Evolutionary conservation across 1,140 invertebrate species (phyloP).

Genomic region (Microplitis mediator): DNA sequence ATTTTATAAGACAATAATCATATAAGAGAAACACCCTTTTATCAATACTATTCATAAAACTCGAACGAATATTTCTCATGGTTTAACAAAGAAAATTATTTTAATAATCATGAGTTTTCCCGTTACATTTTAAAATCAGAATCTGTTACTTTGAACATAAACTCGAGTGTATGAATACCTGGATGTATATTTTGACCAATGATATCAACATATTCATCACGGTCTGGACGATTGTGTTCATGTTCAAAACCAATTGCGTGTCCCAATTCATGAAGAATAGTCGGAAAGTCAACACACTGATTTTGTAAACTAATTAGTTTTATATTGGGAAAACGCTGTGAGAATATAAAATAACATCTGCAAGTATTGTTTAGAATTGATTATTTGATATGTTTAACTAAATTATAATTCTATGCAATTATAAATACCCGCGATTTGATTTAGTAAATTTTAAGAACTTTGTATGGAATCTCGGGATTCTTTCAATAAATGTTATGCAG

Average conservation of each 20-base stretch:
- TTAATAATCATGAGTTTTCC: no score
- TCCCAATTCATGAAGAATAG: conserved; percentile 97
- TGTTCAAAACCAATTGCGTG: conserved; percentile 99
- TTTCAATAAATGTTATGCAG: conserved; percentile 96
- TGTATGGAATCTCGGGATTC: conserved; percentile 80
- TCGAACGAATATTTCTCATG: no score
- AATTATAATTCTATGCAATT: background rate
- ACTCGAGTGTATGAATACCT: no score
- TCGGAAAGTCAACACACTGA: conserved; percentile 99
- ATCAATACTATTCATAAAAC: no score
- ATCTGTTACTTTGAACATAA: no score
- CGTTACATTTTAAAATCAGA: no score
- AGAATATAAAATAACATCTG: conserved; percentile 98
- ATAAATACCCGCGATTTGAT: conserved; percentile 88
- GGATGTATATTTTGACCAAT: conserved; percentile 88
- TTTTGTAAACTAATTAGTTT: conserved; percentile 98
- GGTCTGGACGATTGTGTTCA: conserved; percentile 96
- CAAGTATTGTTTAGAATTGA: no score
- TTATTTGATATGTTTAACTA: no score
- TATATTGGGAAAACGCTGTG: conserved; percentile 93
- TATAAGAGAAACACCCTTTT: no score
- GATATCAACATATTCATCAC: conserved; percentile 92
- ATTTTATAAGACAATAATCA: no score
- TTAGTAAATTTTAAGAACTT: conserved; percentile 98
- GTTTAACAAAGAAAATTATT: no score